Base-by-base conservation (phyloP, 2,888 invertebrate species). In the Dorcus hopei region DNA sequence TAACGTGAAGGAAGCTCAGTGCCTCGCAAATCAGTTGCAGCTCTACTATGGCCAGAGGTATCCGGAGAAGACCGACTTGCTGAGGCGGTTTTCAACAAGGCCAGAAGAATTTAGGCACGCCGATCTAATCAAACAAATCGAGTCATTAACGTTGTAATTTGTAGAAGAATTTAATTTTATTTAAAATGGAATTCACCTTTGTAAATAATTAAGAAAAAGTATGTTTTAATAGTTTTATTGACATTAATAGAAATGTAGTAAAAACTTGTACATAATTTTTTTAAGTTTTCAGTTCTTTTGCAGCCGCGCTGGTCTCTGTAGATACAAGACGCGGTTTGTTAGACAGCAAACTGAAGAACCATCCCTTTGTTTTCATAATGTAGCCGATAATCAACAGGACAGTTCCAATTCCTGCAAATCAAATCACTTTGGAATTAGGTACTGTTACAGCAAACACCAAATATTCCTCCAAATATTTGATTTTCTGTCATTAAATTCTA, bases 21-120 rank as follows among this genome's bases (percentile, higher is more conserved):
- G 92, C 73, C 77, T 95, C 54, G 91, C 89, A 0, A 93, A 94
- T 76, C 90, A 94, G 75, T 79, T 94, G 59, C 92, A 93, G 75
- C 80, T 94, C 78, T 95, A 92, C 78, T 95, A 93, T 74, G 83
- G 83, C 50, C 85, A 86, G 65, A 82, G 86, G 53, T 85, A 89
- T 72, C 74, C 81, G 9, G 79, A 79, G 4, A 88, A 90, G 72
- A 71, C 82, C 1, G 76, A 83, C 48, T 75, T 94, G 42, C 74
- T 95, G 58, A 80, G 89, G 64, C 80, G 73, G 3, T 95, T 95
- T 65, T 90, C 87, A 0, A 79, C 83, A 41, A 80, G 79, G 47
- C 93, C 94, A 0, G 84, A 88, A 65, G 81, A 84, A 52, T 95
- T 95, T 72, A 89, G 89, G 68, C 91, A 94, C 70, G 88, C 87